A percentile compares a stretch with the other conserved stretches of the same genome.
Evolutionary conservation across 2,888 invertebrate species (phyloP).

Genomic region (Polymixis flavicincta): DNA sequence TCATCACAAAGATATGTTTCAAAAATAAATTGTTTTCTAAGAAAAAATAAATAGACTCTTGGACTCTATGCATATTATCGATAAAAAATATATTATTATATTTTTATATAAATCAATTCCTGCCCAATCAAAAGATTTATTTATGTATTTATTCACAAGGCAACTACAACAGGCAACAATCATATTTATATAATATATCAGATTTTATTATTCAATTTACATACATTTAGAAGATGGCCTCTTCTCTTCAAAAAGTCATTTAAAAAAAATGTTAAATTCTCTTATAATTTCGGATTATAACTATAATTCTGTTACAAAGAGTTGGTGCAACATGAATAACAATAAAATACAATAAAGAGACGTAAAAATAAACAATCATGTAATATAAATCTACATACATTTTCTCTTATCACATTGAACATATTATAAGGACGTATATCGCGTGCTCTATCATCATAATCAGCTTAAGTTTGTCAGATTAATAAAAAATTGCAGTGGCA

Average conservation of each 20-base stretch:
- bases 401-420: slow-evolving; percentile 54
- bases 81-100: neutral
- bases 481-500: slow-evolving; percentile 27
- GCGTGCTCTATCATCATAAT: slow-evolving; percentile 28
- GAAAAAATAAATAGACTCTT: slow-evolving; percentile 48
- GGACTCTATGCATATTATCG: slow-evolving; percentile 4
- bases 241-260: too few relatives aligned
- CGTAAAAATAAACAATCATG: slow-evolving; percentile 33
- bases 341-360: slow-evolving; percentile 11
- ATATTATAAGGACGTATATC: slow-evolving; percentile 35
- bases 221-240: neutral
- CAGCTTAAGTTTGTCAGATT: slow-evolving; percentile 43
- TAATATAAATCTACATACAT: slow-evolving; percentile 38
- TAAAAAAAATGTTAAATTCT: too few relatives aligned
- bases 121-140: slow-evolving; percentile 3
- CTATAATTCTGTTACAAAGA: slow-evolving; percentile 7
- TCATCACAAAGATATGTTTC: slow-evolving; percentile 43
- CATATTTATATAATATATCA: too few relatives aligned
- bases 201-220: slow-evolving; percentile 27
- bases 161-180: too few relatives aligned
- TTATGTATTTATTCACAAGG: too few relatives aligned
- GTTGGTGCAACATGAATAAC: slow-evolving; percentile 46
- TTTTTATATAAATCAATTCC: slow-evolving; percentile 11
- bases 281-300: neutral
- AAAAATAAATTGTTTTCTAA: slow-evolving; percentile 26